A percentile compares a stretch with the other conserved stretches of the same genome.
These are phyloP conservation scores for Malurus elegans DNA, from an alignment of 2,113 vertebrate species.

Conservation along the genomic window DNA sequence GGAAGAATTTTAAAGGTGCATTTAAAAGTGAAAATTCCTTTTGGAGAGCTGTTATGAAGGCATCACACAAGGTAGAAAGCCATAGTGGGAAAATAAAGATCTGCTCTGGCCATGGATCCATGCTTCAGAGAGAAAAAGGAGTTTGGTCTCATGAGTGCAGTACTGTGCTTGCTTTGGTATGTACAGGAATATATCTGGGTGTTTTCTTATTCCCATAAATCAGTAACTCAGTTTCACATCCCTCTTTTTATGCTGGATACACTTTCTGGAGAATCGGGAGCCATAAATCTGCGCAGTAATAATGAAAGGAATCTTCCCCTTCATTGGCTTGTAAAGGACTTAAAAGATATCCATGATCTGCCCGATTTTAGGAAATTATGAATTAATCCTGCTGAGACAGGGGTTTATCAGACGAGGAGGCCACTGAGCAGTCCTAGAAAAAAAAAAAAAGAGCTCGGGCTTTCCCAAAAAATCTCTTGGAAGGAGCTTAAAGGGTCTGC, in stretches of 20 bases:
- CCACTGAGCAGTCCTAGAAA: not conserved
- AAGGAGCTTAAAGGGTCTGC: not conserved
- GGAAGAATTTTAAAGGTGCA: not conserved
- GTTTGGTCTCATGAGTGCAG: not conserved
- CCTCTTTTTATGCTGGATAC: not conserved
- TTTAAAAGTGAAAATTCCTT: slow-evolving; percentile 26
- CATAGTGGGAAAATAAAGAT: not conserved
- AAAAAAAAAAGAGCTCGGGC: not conserved
- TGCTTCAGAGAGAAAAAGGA: not conserved
- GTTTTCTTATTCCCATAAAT: not conserved
- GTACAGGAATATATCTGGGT: not conserved
- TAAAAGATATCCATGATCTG: not conserved
- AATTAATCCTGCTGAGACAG: not conserved
- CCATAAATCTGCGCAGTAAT: not conserved
- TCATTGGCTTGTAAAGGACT: not conserved
- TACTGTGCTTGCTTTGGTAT: not conserved
- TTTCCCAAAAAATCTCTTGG: slow-evolving; percentile 9
- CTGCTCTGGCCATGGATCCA: not conserved
- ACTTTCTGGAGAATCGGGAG: not conserved
- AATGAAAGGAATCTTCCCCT: not conserved
- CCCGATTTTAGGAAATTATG: not conserved
- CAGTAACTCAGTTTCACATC: not conserved
- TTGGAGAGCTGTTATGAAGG: not conserved
- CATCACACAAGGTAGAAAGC: not conserved
- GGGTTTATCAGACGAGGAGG: not conserved